phyloP scores from a whole-genome alignment of 2,888 invertebrate genomes.

The Mylabris sibirica region DNA sequence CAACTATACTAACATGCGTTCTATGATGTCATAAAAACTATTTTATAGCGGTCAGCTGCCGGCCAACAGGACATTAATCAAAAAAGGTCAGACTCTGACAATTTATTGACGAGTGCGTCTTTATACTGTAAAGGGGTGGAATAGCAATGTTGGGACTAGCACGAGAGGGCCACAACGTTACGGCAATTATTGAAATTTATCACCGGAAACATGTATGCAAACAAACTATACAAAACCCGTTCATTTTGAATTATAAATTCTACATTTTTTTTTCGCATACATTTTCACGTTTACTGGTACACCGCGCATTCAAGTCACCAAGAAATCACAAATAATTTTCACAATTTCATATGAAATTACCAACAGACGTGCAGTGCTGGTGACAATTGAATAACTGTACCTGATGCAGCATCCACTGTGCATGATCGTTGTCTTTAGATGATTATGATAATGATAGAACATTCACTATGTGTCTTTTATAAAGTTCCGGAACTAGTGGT shows the following conservation, averaged over 20 bases:
- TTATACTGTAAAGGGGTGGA: slow-evolving; percentile 24
- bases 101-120: slow-evolving; percentile 39
- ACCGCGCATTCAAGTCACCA: not conserved
- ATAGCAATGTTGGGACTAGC: not conserved
- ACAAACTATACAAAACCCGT: not conserved
- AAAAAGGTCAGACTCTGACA: slow-evolving; percentile 46
- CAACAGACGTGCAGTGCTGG: slow-evolving; percentile 11
- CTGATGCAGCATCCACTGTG: not conserved
- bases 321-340: not conserved
- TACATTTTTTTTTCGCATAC: not conserved
- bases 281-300: not conserved
- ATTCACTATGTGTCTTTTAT: slow-evolving; percentile 13
- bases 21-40: slow-evolving; percentile 52
- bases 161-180: slow-evolving; percentile 9
- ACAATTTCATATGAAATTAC: not conserved
- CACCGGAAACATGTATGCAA: slow-evolving; percentile 7
- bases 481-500: slow-evolving; percentile 28
- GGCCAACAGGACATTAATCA: slow-evolving; percentile 57
- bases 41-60: slow-evolving; percentile 57
- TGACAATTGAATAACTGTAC: slow-evolving; percentile 36
- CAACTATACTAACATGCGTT: slow-evolving; percentile 49
- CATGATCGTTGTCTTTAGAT: not conserved
- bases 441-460: slow-evolving; percentile 16
- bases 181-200: slow-evolving; percentile 14
- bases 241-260: not conserved